Percentiles rank a stretch among this genome's conserved stretches.
phyloP scores from a whole-genome alignment of 2,888 invertebrate species.

The Liopterus haemorrhoidalis region DNA sequence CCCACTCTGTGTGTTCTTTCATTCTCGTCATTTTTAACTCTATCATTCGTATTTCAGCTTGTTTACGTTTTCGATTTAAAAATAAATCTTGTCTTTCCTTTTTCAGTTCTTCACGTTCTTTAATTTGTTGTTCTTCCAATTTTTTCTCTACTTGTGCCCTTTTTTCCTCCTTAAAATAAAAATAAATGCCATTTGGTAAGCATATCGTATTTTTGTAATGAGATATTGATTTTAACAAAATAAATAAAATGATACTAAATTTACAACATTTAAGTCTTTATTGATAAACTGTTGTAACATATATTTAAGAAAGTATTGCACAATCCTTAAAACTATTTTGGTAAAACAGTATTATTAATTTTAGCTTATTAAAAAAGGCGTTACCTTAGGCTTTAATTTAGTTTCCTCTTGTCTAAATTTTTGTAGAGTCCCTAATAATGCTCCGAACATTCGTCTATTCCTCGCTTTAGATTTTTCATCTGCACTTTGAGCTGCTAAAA shows the following conservation, averaged over 20 bases:
- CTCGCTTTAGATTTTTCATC: conserved; percentile 76
- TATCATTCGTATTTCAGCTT: conserved; percentile 79
- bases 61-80: conserved; percentile 77
- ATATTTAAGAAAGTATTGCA: conserved; percentile 9
- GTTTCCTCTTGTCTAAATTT: conserved; percentile 94
- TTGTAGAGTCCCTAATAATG: conserved; percentile 88
- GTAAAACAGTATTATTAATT: too few species aligned
- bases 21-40: conserved; percentile 87
- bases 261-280: conserved; percentile 3
- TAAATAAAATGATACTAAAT: conserved; percentile 1
- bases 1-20: conserved; percentile 85
- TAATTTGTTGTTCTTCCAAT: conserved; percentile 83
- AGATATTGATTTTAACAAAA: too few species aligned
- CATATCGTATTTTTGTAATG: conserved; percentile 9
- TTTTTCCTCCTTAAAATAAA: conserved; percentile 63
- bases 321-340: conserved; percentile 12
- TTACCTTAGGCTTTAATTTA: conserved; percentile 73
- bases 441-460: conserved; percentile 94
- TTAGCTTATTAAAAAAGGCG: conserved; percentile 22
- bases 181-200: too few species aligned
- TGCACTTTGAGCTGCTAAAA: conserved; percentile 71
- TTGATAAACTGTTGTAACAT: not conserved
- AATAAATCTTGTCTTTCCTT: conserved; percentile 80
- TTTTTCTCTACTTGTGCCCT: conserved; percentile 84
- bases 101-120: conserved; percentile 79